These are phyloP conservation scores for Strix uralensis DNA, from an alignment of 2,113 vertebrate species.

Conservation along the genomic window DNA sequence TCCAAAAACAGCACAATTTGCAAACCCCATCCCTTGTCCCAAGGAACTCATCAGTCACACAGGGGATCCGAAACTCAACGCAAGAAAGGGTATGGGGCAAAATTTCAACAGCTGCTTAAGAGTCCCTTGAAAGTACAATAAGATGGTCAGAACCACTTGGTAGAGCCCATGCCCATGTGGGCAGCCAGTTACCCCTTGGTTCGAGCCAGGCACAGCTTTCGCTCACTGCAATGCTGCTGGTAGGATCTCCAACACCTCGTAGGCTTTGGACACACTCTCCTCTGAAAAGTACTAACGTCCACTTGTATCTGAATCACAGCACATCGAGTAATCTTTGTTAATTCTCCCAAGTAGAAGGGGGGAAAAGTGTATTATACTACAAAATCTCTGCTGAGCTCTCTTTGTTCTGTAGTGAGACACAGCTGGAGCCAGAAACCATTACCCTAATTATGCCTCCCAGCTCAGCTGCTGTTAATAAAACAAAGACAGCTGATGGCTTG, in stretches of 20 bases:
- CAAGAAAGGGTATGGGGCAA: neutral
- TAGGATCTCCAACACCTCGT: neutral
- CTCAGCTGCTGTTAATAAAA: constrained; percentile 33
- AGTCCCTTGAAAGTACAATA: neutral
- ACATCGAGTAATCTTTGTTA: neutral
- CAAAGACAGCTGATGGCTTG: constrained; percentile 52
- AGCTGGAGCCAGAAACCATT: constrained; percentile 52
- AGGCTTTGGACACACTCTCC: neutral
- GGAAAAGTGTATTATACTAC: neutral
- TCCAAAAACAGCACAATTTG: neutral
- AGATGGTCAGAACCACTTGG: neutral
- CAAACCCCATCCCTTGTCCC: neutral
- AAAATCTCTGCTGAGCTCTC: constrained; percentile 22
- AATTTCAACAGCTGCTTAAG: neutral
- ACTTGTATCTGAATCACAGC: neutral
- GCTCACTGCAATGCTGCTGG: accelerated
- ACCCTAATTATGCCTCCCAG: constrained; percentile 53
- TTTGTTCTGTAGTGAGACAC: constrained; percentile 55
- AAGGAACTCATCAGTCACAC: neutral
- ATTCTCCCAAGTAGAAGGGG: neutral
- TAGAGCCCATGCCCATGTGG: neutral
- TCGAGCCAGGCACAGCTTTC: neutral
- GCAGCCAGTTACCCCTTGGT: neutral
- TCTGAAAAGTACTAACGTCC: neutral
- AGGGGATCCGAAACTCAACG: neutral